phyloP scores from a whole-genome alignment of 1,140 invertebrate genomes.

The Campoletis sonorensis region DNA sequence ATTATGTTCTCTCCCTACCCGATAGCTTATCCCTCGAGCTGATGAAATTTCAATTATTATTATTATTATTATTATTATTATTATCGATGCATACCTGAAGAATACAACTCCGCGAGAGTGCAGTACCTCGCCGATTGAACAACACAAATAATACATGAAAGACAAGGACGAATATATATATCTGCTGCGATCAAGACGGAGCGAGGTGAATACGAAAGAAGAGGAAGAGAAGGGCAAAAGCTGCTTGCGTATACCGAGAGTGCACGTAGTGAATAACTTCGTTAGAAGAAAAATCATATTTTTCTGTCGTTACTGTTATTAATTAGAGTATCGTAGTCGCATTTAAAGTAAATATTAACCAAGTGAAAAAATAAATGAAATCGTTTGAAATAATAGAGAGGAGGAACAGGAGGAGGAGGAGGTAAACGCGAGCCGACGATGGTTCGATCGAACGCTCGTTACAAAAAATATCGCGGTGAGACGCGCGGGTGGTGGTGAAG shows the following conservation, averaged over 20 bases:
- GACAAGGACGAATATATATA: constrained; percentile 4
- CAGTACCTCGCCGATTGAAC: constrained; percentile 5
- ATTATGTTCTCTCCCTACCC: too few relatives aligned
- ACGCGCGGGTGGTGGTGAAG: too few relatives aligned
- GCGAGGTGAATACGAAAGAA: constrained; percentile 10
- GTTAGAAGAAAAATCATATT: constrained; percentile 60
- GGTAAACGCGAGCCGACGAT: background rate
- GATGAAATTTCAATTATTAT: background rate
- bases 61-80: too few relatives aligned
- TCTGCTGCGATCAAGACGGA: constrained; percentile 34
- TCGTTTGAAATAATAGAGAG: too few relatives aligned
- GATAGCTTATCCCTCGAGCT: too few relatives aligned
- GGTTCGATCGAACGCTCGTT: constrained; percentile 24
- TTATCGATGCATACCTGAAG: too few relatives aligned
- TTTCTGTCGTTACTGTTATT: constrained; percentile 67
- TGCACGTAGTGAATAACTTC: constrained; percentile 49
- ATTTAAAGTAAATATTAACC: constrained; percentile 51
- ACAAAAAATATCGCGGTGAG: background rate
- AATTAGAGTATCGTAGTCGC: constrained; percentile 57
- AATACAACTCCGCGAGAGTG: too few relatives aligned
- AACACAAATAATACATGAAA: constrained; percentile 19
- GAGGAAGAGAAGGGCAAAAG: constrained; percentile 22
- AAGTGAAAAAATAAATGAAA: constrained; percentile 42
- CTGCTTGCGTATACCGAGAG: constrained; percentile 43
- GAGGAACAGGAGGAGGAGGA: constrained; percentile 6